Conservation (phyloP, 2,797 vertebrate genomes). For the Ceryle rudis region DNA sequence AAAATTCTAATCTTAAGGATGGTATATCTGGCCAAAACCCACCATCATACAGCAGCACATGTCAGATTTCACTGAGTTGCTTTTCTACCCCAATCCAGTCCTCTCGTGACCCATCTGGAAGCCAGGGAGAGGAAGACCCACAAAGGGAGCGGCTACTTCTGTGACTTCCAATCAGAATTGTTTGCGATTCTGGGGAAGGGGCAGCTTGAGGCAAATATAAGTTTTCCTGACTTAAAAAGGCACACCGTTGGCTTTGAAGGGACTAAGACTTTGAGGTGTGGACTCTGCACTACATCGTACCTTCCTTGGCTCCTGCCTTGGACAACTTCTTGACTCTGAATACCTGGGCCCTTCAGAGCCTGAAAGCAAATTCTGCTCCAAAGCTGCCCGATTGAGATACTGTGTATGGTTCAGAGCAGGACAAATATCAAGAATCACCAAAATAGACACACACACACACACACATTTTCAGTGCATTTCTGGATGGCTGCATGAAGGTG, state of each 20-base stretch:
- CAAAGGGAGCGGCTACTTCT: background rate
- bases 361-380: background rate
- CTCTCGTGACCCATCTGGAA: background rate
- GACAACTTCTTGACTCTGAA: too few relatives aligned
- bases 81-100: background rate
- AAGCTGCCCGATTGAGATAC: background rate
- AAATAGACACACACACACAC: background rate
- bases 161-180: fast-evolving
- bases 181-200: background rate
- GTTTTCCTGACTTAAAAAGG: background rate
- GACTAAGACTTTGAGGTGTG: background rate
- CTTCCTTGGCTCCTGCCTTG: background rate
- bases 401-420: background rate
- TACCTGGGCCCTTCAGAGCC: background rate
- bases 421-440: background rate
- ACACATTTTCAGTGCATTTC: background rate
- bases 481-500: constrained; percentile 15
- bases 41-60: background rate
- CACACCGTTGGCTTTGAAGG: fast-evolving
- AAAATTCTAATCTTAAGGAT: background rate
- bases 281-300: fast-evolving
- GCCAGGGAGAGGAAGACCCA: fast-evolving
- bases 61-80: background rate
- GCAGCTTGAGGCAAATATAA: fast-evolving
- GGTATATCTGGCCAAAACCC: fast-evolving